Percentiles rank a stretch among this genome's conserved stretches.
These are phyloP conservation scores for Morelia viridis DNA, from an alignment of 2,797 vertebrate genomes.

Conservation along the genomic window DNA sequence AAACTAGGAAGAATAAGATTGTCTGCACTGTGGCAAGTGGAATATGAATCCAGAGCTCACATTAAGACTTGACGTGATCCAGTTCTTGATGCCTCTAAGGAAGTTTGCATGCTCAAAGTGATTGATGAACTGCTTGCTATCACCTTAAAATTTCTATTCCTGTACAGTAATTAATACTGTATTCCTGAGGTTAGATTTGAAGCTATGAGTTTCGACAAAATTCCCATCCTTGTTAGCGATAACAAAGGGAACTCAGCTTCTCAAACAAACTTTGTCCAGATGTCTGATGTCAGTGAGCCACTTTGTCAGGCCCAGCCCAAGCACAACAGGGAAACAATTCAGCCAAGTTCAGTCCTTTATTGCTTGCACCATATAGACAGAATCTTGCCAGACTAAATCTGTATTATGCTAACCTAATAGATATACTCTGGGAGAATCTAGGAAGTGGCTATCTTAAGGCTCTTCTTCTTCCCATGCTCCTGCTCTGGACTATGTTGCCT, in stretches of 20 bases:
- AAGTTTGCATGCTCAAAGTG: no score
- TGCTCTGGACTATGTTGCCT: no score
- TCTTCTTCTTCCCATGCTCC: no score
- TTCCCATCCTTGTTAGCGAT: constrained; percentile 54
- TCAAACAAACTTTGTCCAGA: constrained; percentile 52
- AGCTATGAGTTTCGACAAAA: constrained; percentile 29
- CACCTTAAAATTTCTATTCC: not conserved
- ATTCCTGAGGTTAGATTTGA: constrained; percentile 58
- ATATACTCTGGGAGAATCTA: no score
- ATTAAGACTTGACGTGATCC: not conserved
- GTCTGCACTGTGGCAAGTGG: not conserved
- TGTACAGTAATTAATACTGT: constrained; percentile 47
- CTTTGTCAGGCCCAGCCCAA: no score
- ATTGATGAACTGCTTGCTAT: not conserved
- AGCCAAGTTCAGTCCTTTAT: no score
- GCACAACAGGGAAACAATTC: no score
- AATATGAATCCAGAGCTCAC: not conserved
- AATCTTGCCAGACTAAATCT: no score
- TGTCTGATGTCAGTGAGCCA: constrained; percentile 54
- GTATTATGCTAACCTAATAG: no score
- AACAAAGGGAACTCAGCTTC: constrained; percentile 42
- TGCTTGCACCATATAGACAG: no score
- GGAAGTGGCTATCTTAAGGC: no score
- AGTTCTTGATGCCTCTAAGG: not conserved
- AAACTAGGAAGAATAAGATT: not conserved